Evolutionary conservation across 2,888 invertebrate genomes (phyloP), one percentile per base, ranked within the genome.

Genomic region (Ptychoptera albimana): DNA sequence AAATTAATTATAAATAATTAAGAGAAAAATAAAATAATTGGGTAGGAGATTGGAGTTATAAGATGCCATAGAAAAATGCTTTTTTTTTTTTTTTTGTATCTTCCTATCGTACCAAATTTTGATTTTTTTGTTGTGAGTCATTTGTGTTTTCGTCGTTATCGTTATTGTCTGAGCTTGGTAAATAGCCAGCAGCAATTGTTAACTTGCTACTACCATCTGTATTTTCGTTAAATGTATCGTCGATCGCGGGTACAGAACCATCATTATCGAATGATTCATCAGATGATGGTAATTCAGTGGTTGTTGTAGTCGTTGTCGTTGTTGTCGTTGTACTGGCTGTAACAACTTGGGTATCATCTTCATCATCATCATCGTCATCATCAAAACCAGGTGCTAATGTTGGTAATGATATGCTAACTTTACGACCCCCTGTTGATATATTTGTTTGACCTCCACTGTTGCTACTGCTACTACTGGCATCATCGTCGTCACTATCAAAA

Each of bases 321-420:
- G 49, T 51, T 49, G 49, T 50, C 32, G 48, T 48, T 48, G 51
- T 48, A 45, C 37, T 60, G 57, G 41, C 42, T 30, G 46, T 37
- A 36, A 39, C 51, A 51, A 42, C 50, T 50, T 5, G 46, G 23
- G 23, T 7, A 3, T 23, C 23, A 15, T 14, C 46, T 46, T 68
- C 66, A 42, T 67, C 66, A 39, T 71, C 68, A 38, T 74, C 72
- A 38, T 73, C 72, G 23, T 74, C 73, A 41, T 73, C 73, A 42
- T 77, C 79, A 46, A 77, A 77, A 47, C 80, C 79, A 30, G 79
- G 75, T 44, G 74, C 73, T 62, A 73, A 79, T 30, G 77, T 77
- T 43, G 80, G 79, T 48, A 80, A 61, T 23, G 75, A 74, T 48
- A 80, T 73, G 54, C 73, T 72, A 14, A 80, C 74, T 42, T 23